Evolutionary conservation across 1,140 invertebrate species (phyloP), one percentile per base, ranked within the genome.

Genomic region (Hesperophylax magnus): DNA sequence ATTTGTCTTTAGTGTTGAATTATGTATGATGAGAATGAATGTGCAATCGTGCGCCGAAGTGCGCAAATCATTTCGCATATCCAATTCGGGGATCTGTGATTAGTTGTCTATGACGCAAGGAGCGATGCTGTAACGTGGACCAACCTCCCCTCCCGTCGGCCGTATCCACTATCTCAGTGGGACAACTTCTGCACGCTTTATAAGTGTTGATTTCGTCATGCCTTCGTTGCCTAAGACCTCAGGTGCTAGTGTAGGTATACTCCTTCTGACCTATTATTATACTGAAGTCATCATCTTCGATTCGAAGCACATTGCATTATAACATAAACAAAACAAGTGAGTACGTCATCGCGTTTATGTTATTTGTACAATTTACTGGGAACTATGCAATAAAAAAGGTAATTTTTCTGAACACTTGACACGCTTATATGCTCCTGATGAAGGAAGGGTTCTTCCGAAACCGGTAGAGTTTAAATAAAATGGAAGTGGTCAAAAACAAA

Each of bases 101-200:
- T 67, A 31, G 11, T 14, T 47, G 11, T 14, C 63, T 34, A 17
- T 67, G 22, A 27, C 27, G 63, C 63, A 67, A 67, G 7, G 22
- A 65, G 63, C 27, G 27, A 31, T 9, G 58, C 39, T 3, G 39
- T 61, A 61, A 61, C 24, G 14, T 47, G 39, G 39, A 47, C 39
- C 39, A 47, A 47, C 39, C 27, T 27, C 20, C 18, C 24, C 60
- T 22, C 31, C 22, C 61, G 61, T 8, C 14, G 20, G 17, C 27
- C 31, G 1, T 2, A 15, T 27, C n/a, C 18, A 17, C 39, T 67
- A n/a, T 31, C 31, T 67, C 63, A 39, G 5, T 67, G 24, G 63
- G 31, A 27, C 63, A 67, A 67, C 22, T 67, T 67, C 63, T 67
- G 63, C 63, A 67, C 63, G 63, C 63, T 67, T 67, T 67, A 22